Evolutionary conservation across 2,888 invertebrate genomes (phyloP).

Genomic region (Rhodophaea formosa): DNA sequence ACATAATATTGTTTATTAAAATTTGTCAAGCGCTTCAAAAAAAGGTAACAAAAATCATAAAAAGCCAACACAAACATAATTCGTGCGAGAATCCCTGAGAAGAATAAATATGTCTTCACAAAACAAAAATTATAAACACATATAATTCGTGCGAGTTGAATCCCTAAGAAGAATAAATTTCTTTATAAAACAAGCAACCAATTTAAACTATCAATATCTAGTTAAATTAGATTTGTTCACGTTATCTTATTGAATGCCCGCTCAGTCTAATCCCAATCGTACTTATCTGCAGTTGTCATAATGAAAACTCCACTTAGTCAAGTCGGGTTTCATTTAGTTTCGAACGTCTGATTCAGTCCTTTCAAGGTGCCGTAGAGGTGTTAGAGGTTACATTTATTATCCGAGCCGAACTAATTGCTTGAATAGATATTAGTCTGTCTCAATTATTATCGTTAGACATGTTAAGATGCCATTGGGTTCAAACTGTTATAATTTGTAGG

Average conservation of each 20-base stretch:
- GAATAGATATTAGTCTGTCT: not conserved
- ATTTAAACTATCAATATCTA: conserved; percentile 2
- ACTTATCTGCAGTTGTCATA: not conserved
- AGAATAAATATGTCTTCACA: too few species aligned
- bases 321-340: not conserved
- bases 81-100: too few species aligned
- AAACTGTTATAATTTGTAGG: too few species aligned
- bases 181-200: too few species aligned
- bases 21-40: too few species aligned
- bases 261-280: not conserved
- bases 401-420: not conserved
- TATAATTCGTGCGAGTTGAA: too few species aligned
- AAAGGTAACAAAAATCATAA: too few species aligned
- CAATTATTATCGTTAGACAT: not conserved
- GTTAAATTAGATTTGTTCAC: not conserved
- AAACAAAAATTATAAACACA: too few species aligned
- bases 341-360: not conserved
- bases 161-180: too few species aligned
- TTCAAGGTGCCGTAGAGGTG: not conserved
- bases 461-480: not conserved
- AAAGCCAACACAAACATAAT: too few species aligned
- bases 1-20: too few species aligned
- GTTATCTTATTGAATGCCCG: not conserved
- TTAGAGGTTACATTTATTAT: not conserved
- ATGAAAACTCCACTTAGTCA: not conserved